phyloP scores from a whole-genome alignment of 2,797 vertebrate species.

The Salarias fasciatus region DNA sequence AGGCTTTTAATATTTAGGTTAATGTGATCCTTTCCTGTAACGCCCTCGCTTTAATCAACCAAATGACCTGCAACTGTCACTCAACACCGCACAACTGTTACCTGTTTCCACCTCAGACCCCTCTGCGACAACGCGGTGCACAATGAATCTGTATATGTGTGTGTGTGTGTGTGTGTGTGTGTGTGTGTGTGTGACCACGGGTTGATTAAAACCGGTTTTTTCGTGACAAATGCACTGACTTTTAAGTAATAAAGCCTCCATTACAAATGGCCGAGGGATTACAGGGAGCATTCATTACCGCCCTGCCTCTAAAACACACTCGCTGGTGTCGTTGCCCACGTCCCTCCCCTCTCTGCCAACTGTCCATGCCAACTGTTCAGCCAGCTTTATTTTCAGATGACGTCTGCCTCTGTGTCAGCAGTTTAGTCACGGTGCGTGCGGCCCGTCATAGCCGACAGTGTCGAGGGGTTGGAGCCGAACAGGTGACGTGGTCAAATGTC shows the following conservation, averaged over 20 bases:
- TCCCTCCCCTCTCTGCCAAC: slow-evolving; percentile 60
- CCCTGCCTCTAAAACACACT: slow-evolving; percentile 32
- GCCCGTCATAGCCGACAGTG: slow-evolving; percentile 48
- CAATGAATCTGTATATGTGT: too few species aligned
- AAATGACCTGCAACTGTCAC: slow-evolving; percentile 20
- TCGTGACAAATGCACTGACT: slow-evolving; percentile 19
- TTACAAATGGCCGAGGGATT: slow-evolving; percentile 44
- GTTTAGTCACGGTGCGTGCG: slow-evolving; percentile 57
- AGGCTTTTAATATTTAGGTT: slow-evolving; percentile 51
- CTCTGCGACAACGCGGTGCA: too few species aligned
- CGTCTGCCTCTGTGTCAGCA: slow-evolving; percentile 60
- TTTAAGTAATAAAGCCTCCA: slow-evolving; percentile 30
- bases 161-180: too few species aligned
- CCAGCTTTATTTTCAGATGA: slow-evolving; percentile 61
- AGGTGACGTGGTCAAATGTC: too few species aligned
- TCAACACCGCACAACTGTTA: not conserved
- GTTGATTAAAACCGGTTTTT: slow-evolving; percentile 7
- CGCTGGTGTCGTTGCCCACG: slow-evolving; percentile 29
- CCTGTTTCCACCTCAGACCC: too few species aligned
- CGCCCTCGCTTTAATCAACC: slow-evolving; percentile 44
- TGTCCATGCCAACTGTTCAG: slow-evolving; percentile 62
- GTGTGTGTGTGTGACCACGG: too few species aligned
- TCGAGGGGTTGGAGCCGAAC: slow-evolving; percentile 19
- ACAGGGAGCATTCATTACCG: slow-evolving; percentile 42
- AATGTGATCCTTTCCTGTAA: slow-evolving; percentile 35